Evolutionary conservation across 2,113 vertebrate genomes (phyloP).

Genomic region (Otus sunia): DNA sequence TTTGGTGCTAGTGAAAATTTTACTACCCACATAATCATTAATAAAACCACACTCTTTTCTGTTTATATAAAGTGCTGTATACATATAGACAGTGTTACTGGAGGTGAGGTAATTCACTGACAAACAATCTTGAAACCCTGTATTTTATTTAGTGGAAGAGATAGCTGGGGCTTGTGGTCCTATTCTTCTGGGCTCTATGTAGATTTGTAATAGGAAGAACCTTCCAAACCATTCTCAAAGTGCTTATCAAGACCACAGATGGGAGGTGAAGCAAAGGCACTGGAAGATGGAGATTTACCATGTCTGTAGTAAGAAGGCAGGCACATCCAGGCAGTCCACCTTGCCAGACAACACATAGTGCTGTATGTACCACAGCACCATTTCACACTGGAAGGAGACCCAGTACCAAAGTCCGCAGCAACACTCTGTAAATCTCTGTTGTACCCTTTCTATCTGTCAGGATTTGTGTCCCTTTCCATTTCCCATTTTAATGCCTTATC

Average conservation of each 20-base stretch:
- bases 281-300: not conserved
- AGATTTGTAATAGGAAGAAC: not conserved
- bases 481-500: rapidly evolving
- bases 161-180: not conserved
- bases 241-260: not conserved
- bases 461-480: not conserved
- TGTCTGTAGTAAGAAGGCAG: not conserved
- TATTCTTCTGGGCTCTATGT: not conserved
- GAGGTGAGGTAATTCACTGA: not conserved
- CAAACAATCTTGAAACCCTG: not conserved
- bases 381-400: not conserved
- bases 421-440: not conserved
- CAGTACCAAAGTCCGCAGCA: not conserved
- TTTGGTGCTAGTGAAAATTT: not conserved
- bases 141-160: not conserved
- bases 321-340: not conserved
- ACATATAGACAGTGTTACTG: not conserved
- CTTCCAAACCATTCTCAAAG: not conserved
- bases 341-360: rapidly evolving
- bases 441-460: not conserved
- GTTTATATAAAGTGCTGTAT: not conserved
- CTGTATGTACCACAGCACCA: not conserved
- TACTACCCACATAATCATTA: not conserved
- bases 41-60: not conserved
- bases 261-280: not conserved